Evolutionary conservation across 2,888 invertebrate species (phyloP).

Genomic region (Chalcis sispes): DNA sequence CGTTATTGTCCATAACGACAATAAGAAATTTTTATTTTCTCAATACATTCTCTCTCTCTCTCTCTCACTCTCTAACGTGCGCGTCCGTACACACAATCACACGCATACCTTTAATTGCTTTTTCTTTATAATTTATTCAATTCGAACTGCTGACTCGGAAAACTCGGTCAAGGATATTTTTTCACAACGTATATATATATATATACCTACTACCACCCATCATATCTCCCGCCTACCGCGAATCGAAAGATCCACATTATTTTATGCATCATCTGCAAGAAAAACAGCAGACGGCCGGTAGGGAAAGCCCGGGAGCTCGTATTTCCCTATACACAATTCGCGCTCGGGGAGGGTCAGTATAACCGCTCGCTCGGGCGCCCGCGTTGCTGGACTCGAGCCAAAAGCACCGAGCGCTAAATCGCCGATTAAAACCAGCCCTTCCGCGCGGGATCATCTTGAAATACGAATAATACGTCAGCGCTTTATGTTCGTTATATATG

Average conservation of each 20-base stretch:
- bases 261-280: constrained; percentile 31
- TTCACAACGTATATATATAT: too few species aligned
- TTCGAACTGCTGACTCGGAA: constrained; percentile 22
- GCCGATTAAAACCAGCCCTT: constrained; percentile 53
- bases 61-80: too few species aligned
- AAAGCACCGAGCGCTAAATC: constrained; percentile 47
- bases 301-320: not conserved
- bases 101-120: constrained; percentile 38
- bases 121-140: constrained; percentile 44
- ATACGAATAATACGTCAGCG: constrained; percentile 23
- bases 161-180: constrained; percentile 53
- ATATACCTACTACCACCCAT: not conserved
- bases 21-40: not conserved
- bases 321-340: constrained; percentile 2
- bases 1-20: too few species aligned
- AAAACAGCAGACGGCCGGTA: constrained; percentile 8
- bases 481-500: constrained; percentile 1
- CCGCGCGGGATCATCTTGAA: constrained; percentile 49
- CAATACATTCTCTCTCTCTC: too few species aligned
- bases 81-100: not conserved
- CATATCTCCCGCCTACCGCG: not conserved
- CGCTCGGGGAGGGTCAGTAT: too few species aligned
- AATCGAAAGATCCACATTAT: constrained; percentile 37
- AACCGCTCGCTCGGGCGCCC: not conserved
- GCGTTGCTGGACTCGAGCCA: constrained; percentile 49